Evolutionary conservation across 2,113 vertebrate species (phyloP).

Genomic region (Marmota monax): DNA sequence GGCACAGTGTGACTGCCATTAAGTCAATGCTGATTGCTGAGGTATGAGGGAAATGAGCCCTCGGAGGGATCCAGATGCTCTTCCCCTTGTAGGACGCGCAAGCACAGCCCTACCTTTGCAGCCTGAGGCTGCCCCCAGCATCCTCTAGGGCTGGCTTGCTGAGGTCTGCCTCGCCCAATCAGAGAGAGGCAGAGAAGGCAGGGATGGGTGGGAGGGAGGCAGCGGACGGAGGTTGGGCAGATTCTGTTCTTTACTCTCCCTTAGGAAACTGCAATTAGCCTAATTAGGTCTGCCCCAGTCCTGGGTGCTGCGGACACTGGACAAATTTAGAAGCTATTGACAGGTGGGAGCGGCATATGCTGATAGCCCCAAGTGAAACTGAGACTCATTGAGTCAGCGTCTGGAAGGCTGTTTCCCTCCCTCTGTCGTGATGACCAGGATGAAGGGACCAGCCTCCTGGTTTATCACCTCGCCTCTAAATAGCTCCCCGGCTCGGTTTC

Average conservation of each 20-base stretch:
- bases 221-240: not conserved
- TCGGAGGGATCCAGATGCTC: not conserved
- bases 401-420: constrained; percentile 17
- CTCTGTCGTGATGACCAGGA: not conserved
- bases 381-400: constrained; percentile 68
- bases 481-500: constrained; percentile 69
- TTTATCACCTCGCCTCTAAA: constrained; percentile 74
- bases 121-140: not conserved
- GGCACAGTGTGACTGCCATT: not conserved
- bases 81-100: not conserved
- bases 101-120: not conserved
- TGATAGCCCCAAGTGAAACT: constrained; percentile 69
- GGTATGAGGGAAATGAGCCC: not conserved
- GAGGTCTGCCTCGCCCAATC: not conserved
- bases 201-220: not conserved
- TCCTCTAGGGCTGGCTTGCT: not conserved
- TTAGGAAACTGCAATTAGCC: constrained; percentile 71
- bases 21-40: not conserved
- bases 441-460: not conserved
- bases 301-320: constrained; percentile 1
- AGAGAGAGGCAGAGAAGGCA: not conserved
- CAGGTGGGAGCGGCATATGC: constrained; percentile 55
- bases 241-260: not conserved
- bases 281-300: constrained; percentile 69
- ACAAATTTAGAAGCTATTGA: constrained; percentile 81